phyloP scores from a whole-genome alignment of 2,113 vertebrate species.

The Callipepla squamata region DNA sequence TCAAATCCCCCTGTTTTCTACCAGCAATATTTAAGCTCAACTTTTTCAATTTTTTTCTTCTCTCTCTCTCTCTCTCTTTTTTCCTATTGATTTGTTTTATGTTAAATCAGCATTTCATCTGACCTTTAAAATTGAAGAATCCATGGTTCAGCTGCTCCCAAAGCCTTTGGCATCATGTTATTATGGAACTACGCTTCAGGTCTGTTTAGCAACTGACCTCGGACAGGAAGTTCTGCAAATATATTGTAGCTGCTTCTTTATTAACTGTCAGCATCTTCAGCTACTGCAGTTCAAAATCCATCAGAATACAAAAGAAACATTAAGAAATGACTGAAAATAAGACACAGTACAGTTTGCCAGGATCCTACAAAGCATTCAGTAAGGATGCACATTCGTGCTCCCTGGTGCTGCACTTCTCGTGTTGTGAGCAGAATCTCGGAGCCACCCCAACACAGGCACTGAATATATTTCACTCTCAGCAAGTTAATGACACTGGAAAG shows the following conservation, averaged over 20 bases:
- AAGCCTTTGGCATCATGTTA: constrained; percentile 59
- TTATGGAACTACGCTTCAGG: constrained; percentile 24
- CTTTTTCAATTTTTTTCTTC: background rate
- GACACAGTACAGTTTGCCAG: background rate
- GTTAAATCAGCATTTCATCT: constrained; percentile 69
- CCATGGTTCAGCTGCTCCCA: constrained; percentile 66
- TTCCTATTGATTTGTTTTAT: constrained; percentile 69
- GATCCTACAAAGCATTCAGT: background rate
- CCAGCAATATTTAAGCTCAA: background rate
- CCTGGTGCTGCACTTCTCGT: background rate
- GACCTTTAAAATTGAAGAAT: constrained; percentile 69
- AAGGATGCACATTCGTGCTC: background rate
- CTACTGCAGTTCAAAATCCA: background rate
- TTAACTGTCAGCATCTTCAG: constrained; percentile 34
- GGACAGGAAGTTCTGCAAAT: constrained; percentile 34
- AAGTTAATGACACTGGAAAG: background rate
- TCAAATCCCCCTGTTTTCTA: background rate
- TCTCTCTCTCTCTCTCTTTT: background rate
- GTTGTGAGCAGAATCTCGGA: background rate
- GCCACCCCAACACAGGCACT: background rate
- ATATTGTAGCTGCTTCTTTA: constrained; percentile 42
- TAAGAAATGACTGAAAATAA: background rate
- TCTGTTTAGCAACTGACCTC: constrained; percentile 34
- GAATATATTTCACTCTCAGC: background rate
- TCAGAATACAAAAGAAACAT: background rate